Evolutionary conservation across 2,888 invertebrate species (phyloP).

Genomic region (Clanis bilineata): DNA sequence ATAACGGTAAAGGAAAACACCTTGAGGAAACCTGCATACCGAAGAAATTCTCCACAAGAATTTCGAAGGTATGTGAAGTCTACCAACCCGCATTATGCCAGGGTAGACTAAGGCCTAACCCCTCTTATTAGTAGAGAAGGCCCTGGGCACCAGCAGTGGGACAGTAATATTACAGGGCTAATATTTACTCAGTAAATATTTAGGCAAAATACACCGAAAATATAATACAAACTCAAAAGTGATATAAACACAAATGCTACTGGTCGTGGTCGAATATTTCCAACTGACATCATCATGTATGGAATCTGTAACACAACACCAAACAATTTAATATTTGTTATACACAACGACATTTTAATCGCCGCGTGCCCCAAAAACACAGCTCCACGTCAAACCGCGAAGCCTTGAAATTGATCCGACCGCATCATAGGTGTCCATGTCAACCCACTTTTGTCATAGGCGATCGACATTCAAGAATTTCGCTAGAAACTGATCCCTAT

Average conservation of each 20-base stretch:
- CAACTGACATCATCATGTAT: not conserved
- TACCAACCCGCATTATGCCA: too few relatives aligned
- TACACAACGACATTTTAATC: slow-evolving; percentile 30
- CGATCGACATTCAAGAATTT: slow-evolving; percentile 19
- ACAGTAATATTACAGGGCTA: too few relatives aligned
- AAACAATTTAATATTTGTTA: slow-evolving; percentile 16
- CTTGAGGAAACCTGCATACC: too few relatives aligned
- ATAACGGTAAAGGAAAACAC: too few relatives aligned
- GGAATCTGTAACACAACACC: slow-evolving; percentile 11
- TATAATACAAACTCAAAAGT: not conserved
- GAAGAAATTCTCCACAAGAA: too few relatives aligned
- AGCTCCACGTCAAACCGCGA: slow-evolving; percentile 54
- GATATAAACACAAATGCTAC: not conserved
- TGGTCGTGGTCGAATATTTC: not conserved
- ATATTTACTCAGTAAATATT: too few relatives aligned
- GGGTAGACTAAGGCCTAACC: too few relatives aligned
- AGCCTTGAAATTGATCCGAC: slow-evolving; percentile 75
- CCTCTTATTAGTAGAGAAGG: too few relatives aligned
- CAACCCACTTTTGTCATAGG: slow-evolving; percentile 57
- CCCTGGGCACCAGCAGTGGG: too few relatives aligned
- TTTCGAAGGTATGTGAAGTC: too few relatives aligned
- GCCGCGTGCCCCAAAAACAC: slow-evolving; percentile 46
- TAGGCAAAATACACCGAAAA: not conserved
- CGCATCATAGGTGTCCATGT: slow-evolving; percentile 62
- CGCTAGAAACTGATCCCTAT: slow-evolving; percentile 22